Evolutionary conservation across 2,113 vertebrate species (phyloP).

Genomic region (Merops nubicus): DNA sequence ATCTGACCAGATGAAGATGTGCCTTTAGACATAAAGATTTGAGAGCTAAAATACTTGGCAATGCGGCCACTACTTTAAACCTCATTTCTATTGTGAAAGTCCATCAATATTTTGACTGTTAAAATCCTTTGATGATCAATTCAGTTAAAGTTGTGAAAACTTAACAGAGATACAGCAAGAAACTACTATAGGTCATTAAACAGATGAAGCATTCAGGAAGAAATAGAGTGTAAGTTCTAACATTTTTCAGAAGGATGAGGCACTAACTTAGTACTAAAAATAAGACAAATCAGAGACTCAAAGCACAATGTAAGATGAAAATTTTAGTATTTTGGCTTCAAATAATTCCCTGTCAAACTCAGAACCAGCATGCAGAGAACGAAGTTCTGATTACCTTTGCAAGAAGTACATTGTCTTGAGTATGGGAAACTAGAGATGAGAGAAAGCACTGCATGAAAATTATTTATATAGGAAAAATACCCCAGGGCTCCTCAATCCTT

Average conservation of each 20-base stretch:
- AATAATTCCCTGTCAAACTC: background rate
- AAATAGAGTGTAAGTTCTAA: background rate
- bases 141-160: conserved; percentile 20
- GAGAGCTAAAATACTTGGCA: background rate
- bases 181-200: background rate
- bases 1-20: background rate
- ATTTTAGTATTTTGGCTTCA: background rate
- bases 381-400: background rate
- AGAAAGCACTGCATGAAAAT: background rate
- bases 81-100: background rate
- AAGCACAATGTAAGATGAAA: background rate
- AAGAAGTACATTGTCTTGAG: background rate
- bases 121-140: background rate
- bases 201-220: background rate
- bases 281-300: background rate
- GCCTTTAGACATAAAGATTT: background rate
- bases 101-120: conserved; percentile 21
- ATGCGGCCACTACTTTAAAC: background rate
- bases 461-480: background rate
- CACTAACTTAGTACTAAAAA: background rate
- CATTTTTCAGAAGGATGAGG: background rate
- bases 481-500: background rate
- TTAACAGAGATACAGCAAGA: background rate
- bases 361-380: background rate
- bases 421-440: background rate